These are phyloP conservation scores for Stichopus chloronotus DNA, from an alignment of 35 echinoderm and acorn worm species.

Conservation along the genomic window DNA sequence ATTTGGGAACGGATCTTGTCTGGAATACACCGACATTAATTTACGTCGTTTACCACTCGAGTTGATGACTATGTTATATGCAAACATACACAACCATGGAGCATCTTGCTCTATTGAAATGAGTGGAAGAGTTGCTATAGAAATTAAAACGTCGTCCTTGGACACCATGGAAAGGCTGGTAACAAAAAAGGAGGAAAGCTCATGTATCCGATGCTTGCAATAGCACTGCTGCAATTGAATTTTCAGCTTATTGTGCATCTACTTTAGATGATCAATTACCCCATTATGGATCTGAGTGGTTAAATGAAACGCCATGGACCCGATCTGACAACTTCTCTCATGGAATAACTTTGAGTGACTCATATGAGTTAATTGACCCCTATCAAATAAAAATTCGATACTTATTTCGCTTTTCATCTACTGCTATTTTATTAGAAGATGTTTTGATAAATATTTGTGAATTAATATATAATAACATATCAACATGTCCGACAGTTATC, in stretches of 20 bases:
- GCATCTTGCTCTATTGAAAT: not conserved
- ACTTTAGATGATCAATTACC: not conserved
- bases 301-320: not conserved
- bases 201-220: not conserved
- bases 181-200: not conserved
- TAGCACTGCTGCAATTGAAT: not conserved
- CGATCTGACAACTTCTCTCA: not conserved
- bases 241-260: not conserved
- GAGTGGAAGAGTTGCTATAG: not conserved
- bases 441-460: not conserved
- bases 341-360: not conserved
- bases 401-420: conserved; percentile 2
- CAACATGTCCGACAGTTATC: not conserved
- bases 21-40: not conserved
- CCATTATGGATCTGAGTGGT: not conserved
- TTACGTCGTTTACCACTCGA: not conserved
- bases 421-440: too few species aligned
- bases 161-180: not conserved
- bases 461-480: not conserved
- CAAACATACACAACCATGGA: not conserved
- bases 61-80: not conserved
- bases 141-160: not conserved
- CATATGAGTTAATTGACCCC: not conserved
- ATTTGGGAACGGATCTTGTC: not conserved
- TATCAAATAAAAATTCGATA: conserved; percentile 1